These are phyloP conservation scores for Climacteris rufus DNA, from an alignment of 2,113 vertebrate species.

Conservation along the genomic window DNA sequence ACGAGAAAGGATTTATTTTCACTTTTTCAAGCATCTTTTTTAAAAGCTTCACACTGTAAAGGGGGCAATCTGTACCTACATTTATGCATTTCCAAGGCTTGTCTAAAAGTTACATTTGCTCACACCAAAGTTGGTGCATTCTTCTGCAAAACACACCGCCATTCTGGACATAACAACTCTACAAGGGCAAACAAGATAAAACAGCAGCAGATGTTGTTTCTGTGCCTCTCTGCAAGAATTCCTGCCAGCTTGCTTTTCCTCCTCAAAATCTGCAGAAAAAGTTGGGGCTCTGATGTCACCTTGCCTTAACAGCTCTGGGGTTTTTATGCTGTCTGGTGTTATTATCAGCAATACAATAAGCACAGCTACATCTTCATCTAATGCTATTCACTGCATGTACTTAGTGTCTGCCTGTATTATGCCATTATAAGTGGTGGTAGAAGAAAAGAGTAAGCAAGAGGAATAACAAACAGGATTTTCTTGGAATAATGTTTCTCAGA, in stretches of 20 bases:
- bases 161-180: not conserved
- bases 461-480: constrained; percentile 40
- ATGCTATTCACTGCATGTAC: constrained; percentile 28
- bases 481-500: constrained; percentile 41
- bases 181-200: constrained; percentile 13
- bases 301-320: not conserved
- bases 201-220: constrained; percentile 37
- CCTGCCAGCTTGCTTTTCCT: not conserved
- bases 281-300: not conserved
- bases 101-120: not conserved
- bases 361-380: constrained; percentile 3
- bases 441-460: constrained; percentile 14
- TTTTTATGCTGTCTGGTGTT: not conserved
- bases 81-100: not conserved
- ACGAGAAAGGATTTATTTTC: not conserved
- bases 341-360: not conserved
- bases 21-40: not conserved
- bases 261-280: not conserved
- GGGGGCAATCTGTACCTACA: not conserved
- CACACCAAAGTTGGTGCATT: not conserved
- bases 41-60: not conserved
- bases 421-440: not conserved
- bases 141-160: not conserved
- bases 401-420: constrained; percentile 31
- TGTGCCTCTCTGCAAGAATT: not conserved